Evolutionary conservation across 2,888 invertebrate species (phyloP).

Genomic region (Salpingus planirostris): DNA sequence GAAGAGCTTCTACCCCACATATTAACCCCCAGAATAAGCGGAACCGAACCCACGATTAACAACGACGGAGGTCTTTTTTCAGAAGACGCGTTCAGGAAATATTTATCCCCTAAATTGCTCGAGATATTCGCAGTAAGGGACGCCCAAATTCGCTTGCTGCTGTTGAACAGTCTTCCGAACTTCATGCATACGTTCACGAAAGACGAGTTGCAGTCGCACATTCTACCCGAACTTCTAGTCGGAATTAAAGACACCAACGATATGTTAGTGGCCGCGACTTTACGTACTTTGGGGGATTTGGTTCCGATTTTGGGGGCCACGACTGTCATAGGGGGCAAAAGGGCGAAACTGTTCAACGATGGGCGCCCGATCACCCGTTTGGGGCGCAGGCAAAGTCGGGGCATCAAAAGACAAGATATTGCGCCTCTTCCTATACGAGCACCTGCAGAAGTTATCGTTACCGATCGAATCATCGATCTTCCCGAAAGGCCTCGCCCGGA

Average conservation of each 20-base stretch:
- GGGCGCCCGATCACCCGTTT: conserved; percentile 68
- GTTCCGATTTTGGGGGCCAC: conserved; percentile 78
- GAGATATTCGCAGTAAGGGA: conserved; percentile 81
- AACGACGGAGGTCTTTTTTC: conserved; percentile 39
- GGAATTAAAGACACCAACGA: conserved; percentile 85
- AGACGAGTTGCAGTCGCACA: conserved; percentile 64
- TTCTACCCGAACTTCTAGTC: conserved; percentile 80
- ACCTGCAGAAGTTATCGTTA: background rate
- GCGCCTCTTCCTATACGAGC: no score
- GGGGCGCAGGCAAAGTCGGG: conserved; percentile 7
- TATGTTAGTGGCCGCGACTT: conserved; percentile 68
- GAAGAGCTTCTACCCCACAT: conserved; percentile 60
- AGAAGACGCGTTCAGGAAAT: conserved; percentile 57
- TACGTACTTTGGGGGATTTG: conserved; percentile 72
- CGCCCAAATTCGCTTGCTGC: conserved; percentile 67
- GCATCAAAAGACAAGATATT: conserved; percentile 11
- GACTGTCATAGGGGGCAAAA: conserved; percentile 76
- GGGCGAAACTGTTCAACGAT: conserved; percentile 75
- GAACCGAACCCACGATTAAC: no score
- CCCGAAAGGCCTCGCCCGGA: conserved; percentile 74
- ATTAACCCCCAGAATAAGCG: no score
- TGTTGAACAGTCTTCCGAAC: conserved; percentile 68
- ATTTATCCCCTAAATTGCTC: conserved; percentile 66
- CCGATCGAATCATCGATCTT: conserved; percentile 39
- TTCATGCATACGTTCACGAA: conserved; percentile 67